Conservation (phyloP, 2,113 vertebrate genomes). For the Heptranchias perlo region DNA sequence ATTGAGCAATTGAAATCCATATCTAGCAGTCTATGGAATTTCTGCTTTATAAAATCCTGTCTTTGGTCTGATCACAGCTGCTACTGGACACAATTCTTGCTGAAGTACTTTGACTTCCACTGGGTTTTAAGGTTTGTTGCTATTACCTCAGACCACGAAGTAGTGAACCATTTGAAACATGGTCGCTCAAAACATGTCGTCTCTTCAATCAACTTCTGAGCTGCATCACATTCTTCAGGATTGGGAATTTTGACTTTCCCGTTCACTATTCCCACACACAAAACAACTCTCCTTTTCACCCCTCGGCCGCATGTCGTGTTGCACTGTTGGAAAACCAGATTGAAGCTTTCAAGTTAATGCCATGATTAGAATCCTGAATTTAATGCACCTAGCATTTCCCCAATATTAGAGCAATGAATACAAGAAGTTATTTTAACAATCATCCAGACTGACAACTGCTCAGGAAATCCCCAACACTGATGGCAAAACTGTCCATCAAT, state of each 20-base stretch:
- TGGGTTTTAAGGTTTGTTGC: not conserved
- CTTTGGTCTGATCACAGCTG: not conserved
- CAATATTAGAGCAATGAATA: not conserved
- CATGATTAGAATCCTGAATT: not conserved
- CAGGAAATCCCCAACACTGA: not conserved
- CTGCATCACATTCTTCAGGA: constrained; percentile 58
- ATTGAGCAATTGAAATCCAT: not conserved
- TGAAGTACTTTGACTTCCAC: not conserved
- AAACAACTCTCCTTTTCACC: constrained; percentile 71
- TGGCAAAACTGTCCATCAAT: not conserved
- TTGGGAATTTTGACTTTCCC: constrained; percentile 77
- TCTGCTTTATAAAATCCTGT: not conserved
- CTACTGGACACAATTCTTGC: not conserved
- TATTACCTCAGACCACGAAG: constrained; percentile 91
- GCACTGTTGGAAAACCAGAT: constrained; percentile 58
- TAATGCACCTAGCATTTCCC: not conserved
- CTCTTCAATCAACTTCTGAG: constrained; percentile 70
- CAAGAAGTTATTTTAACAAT: not conserved
- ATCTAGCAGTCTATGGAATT: not conserved
- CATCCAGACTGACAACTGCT: not conserved
- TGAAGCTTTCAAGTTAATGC: not conserved
- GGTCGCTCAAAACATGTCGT: constrained; percentile 88
- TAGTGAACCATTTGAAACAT: constrained; percentile 97
- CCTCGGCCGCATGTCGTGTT: constrained; percentile 90
- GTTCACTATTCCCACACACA: constrained; percentile 73